Percentiles rank a stretch among this genome's conserved stretches.
phyloP scores from a whole-genome alignment of 2,888 invertebrate genomes.

The Tromatobia lineatoria region DNA sequence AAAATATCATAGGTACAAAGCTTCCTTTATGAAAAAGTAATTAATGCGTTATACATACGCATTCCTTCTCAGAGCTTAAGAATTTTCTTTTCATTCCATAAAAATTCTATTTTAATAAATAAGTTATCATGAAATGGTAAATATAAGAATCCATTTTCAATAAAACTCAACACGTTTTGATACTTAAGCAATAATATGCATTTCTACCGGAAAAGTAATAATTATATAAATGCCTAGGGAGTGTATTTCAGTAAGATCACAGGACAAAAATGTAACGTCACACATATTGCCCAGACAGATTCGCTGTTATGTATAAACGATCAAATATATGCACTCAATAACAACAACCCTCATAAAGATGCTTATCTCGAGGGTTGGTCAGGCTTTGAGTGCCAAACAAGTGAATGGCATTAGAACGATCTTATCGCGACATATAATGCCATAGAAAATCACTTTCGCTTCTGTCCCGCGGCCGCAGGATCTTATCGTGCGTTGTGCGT shows the following conservation, averaged over 20 bases:
- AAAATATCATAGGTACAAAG: too few species aligned
- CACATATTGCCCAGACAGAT: neutral
- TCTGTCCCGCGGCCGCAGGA: slow-evolving; percentile 64
- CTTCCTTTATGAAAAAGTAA: too few species aligned
- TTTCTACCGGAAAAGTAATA: neutral
- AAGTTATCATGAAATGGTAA: too few species aligned
- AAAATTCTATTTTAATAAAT: too few species aligned
- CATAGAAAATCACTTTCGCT: slow-evolving; percentile 83
- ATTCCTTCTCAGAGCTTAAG: too few species aligned
- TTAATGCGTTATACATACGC: too few species aligned
- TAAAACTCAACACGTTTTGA: too few species aligned
- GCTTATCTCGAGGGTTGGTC: slow-evolving; percentile 73
- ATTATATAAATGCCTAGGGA: neutral
- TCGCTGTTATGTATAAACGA: slow-evolving; percentile 26
- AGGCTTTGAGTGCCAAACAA: slow-evolving; percentile 77
- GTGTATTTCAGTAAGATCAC: neutral
- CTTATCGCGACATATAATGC: slow-evolving; percentile 78
- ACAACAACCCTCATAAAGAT: slow-evolving; percentile 79
- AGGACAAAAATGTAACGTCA: neutral
- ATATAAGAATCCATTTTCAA: too few species aligned
- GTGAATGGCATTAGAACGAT: slow-evolving; percentile 83
- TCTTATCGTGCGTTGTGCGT: slow-evolving; percentile 67
- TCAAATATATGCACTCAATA: slow-evolving; percentile 60
- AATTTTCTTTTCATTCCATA: too few species aligned
- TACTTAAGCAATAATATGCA: neutral